Evolutionary conservation across 64 coral and sea anemone species (phyloP), one percentile per base, ranked within the genome.

Genomic region (Platygyra sinensis): DNA sequence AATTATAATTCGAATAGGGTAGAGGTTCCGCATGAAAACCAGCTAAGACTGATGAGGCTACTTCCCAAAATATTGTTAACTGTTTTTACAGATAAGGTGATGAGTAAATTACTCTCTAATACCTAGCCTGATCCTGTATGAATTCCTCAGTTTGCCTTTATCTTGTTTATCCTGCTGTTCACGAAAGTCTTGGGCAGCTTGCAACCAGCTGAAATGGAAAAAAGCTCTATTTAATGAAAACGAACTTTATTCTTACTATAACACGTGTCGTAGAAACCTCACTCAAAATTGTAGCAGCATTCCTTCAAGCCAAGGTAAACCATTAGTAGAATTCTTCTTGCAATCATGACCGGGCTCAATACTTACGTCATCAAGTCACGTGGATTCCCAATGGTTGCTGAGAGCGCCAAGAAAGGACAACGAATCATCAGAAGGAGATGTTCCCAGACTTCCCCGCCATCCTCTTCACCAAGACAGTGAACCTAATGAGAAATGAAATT

Each of bases 371-470:
- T 31, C 5, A 74, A n/a, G 16, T 74, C 72, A 74, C n/a, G 14
- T 36, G 72, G 72, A 74, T 74, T 74, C 32, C 72, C 72, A 74
- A 74, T 74, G 72, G 72, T 74, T 9, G 94, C 94, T 13, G 94
- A 96, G 31, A 96, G 87, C 15, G 94, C 94, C 90, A 96, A 38
- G 36, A 96, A 92, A 4, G 94, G 94, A 30, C 90, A 93, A 2
- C 94, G 90, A 59, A 96, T 90, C 30, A 96, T 42, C 64, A 96
- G 72, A 27, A 96, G 74, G 13, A 96, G 82, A 73, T 96, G 94
- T 29, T 96, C 94, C 94, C 94, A 96, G 8, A 89, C 90, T 78
- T 96, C 94, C 15, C 90, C 94, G 12, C 94, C 94, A 38, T 86
- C 93, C 63, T 96, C 94, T 24, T 91, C 78, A 22, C 94, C 94